Conservation (phyloP, 2,888 invertebrate species). For the Melanargia galathea region DNA sequence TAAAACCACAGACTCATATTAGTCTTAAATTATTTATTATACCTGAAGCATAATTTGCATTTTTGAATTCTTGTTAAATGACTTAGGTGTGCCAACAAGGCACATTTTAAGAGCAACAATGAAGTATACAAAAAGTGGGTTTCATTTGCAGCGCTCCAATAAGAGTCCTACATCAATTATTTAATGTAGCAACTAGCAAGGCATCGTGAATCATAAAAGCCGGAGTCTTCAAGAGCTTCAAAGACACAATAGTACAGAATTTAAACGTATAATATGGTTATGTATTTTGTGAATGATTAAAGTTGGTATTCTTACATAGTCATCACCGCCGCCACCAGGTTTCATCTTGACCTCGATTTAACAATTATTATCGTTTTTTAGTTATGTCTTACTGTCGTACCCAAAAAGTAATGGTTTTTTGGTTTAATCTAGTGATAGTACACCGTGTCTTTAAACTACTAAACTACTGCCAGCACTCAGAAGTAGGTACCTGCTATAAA, state of each 20-base stretch:
- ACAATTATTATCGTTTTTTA: not conserved
- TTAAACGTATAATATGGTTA: not conserved
- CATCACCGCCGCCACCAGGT: constrained; percentile 69
- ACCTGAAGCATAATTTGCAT: not conserved
- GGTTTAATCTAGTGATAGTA: not conserved
- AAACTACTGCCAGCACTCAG: no score
- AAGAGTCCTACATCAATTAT: not conserved
- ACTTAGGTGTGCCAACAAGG: not conserved
- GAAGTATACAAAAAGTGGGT: no score
- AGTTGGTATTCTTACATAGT: constrained; percentile 61
- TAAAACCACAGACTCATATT: no score
- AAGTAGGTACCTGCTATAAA: no score
- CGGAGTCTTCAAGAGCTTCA: not conserved
- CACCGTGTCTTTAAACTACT: no score
- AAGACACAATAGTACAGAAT: not conserved
- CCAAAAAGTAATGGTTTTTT: not conserved
- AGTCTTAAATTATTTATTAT: no score
- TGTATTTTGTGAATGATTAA: not conserved
- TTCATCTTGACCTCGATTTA: constrained; percentile 56
- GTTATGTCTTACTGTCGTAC: no score
- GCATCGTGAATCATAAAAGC: not conserved
- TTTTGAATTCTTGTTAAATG: no score
- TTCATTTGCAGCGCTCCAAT: no score
- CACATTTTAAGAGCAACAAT: not conserved
- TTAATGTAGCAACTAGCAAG: constrained; percentile 4